A percentile compares a stretch with the other conserved stretches of the same genome.
phyloP scores from a whole-genome alignment of 1,140 invertebrate genomes.

The Melanaphis sacchari region DNA sequence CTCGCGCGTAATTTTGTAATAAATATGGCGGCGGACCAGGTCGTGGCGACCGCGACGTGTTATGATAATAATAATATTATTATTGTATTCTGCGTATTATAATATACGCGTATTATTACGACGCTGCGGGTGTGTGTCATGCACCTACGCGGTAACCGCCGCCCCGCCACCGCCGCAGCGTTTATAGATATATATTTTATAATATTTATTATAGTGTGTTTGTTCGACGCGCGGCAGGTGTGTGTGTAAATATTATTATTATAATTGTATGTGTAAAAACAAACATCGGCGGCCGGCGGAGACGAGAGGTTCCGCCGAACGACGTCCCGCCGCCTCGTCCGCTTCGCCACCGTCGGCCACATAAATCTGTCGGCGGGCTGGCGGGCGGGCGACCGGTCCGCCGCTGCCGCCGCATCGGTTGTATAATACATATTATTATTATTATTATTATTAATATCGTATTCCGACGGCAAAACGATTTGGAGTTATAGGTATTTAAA shows the following conservation, averaged over 20 bases:
- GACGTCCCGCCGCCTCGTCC: too few species aligned
- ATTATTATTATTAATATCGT: background rate
- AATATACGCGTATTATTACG: too few species aligned
- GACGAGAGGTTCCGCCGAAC: background rate
- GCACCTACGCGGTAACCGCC: background rate
- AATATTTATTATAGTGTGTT: constrained; percentile 17
- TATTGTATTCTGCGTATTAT: too few species aligned
- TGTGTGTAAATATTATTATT: constrained; percentile 21
- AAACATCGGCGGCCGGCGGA: background rate
- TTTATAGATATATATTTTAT: constrained; percentile 21
- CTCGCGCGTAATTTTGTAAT: background rate
- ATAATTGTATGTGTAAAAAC: constrained; percentile 9
- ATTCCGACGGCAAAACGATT: background rate
- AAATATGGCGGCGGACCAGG: background rate
- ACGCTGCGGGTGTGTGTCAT: constrained; percentile 10
- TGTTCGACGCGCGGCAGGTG: background rate
- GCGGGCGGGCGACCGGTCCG: too few species aligned
- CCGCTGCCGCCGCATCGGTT: background rate
- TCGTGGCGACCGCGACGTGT: background rate
- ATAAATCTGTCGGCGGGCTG: background rate
- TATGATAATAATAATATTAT: background rate
- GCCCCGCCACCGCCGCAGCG: background rate
- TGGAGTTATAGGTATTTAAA: background rate
- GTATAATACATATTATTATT: background rate
- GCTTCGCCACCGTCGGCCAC: background rate